These are phyloP conservation scores for Platypus cylindrus DNA, from an alignment of 2,888 invertebrate genomes.

Conservation along the genomic window DNA sequence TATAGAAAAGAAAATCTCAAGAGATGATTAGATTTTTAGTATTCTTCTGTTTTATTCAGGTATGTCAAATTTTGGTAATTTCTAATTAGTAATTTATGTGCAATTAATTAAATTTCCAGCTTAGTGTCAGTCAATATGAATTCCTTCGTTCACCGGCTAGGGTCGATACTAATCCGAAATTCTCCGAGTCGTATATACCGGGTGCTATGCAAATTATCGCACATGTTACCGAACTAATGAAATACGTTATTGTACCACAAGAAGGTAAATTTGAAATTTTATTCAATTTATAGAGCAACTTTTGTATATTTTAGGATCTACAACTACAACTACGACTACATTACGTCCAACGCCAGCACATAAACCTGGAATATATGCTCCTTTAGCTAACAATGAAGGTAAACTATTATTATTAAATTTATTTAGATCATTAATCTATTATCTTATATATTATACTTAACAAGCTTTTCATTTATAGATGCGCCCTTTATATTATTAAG, in stretches of 20 bases:
- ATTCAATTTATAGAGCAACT: too few relatives aligned
- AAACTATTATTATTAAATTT: too few relatives aligned
- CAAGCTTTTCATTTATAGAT: slow-evolving; percentile 22
- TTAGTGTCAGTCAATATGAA: slow-evolving; percentile 7
- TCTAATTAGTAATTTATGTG: slow-evolving; percentile 2
- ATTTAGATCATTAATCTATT: too few relatives aligned
- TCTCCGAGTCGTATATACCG: slow-evolving; percentile 50
- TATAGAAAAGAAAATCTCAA: too few relatives aligned
- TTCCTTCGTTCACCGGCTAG: slow-evolving; percentile 23
- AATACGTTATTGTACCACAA: slow-evolving; percentile 37
- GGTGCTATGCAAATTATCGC: slow-evolving; percentile 56
- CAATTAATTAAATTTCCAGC: slow-evolving; percentile 11
- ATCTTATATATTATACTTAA: too few relatives aligned
- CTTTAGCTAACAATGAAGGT: too few relatives aligned
- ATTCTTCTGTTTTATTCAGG: slow-evolving; percentile 5
- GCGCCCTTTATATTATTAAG: slow-evolving; percentile 6
- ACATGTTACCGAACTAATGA: slow-evolving; percentile 48
- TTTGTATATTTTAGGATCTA: slow-evolving; percentile 4
- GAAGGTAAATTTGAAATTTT: slow-evolving; percentile 7
- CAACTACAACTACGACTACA: slow-evolving; percentile 24
- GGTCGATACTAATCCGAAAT: slow-evolving; percentile 38
- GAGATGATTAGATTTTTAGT: too few relatives aligned
- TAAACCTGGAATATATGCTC: slow-evolving; percentile 40
- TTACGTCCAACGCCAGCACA: slow-evolving; percentile 26
- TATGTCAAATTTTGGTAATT: too few relatives aligned